A percentile compares a stretch with the other conserved stretches of the same genome.
Conservation (phyloP, 35 echinoderm and acorn worm species). For the Patiria miniata region DNA sequence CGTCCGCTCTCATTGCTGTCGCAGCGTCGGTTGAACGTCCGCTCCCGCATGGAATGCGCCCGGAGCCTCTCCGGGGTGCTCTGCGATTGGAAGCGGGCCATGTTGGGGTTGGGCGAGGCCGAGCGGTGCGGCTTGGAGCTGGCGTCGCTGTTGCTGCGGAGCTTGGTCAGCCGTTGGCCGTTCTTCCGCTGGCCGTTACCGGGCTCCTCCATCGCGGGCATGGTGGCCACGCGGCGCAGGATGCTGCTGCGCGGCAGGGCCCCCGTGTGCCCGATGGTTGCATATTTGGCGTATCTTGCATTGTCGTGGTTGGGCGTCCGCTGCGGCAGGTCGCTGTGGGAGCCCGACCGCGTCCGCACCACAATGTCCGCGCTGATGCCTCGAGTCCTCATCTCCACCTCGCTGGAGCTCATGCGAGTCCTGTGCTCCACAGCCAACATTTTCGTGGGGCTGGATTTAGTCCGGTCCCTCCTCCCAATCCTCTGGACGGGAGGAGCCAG, state of each 20-base stretch:
- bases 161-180: conserved; percentile 50
- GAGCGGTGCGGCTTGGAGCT: conserved; percentile 57
- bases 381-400: conserved; percentile 32
- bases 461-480: not conserved
- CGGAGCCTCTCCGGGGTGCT: conserved; percentile 26
- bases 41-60: conserved; percentile 47
- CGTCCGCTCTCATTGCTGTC: conserved; percentile 95
- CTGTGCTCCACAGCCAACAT: conserved; percentile 46
- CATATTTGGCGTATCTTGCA: conserved; percentile 3
- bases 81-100: conserved; percentile 61
- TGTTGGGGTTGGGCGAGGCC: conserved; percentile 13
- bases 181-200: conserved; percentile 28
- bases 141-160: conserved; percentile 89
- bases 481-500: conserved; percentile 21
- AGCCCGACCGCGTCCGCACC: conserved; percentile 44
- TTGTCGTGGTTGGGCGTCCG: not conserved
- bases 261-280: conserved; percentile 18
- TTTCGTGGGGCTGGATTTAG: conserved; percentile 11
- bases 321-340: not conserved
- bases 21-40: conserved; percentile 76
- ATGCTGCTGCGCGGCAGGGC: conserved; percentile 29
- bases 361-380: conserved; percentile 3
- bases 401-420: conserved; percentile 33
- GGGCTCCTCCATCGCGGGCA: conserved; percentile 84
- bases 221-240: conserved; percentile 72